A percentile compares a stretch with the other conserved stretches of the same genome.
Evolutionary conservation across 2,113 vertebrate species (phyloP).

Genomic region (Syngnathus typhle): DNA sequence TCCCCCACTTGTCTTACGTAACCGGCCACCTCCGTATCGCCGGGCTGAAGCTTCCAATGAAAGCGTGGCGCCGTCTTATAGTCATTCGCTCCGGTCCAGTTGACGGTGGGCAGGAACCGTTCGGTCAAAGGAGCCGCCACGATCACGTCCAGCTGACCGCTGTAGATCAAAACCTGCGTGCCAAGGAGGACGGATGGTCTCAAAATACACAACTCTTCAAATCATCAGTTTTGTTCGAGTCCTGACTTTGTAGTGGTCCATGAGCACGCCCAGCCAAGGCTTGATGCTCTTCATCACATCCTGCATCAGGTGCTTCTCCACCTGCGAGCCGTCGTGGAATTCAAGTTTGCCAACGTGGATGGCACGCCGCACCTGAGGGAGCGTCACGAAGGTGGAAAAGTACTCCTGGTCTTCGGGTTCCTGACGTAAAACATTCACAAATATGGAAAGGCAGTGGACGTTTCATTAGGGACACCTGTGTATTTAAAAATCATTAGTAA

Average conservation of each 20-base stretch:
- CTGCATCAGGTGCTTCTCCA: slow-evolving; percentile 76
- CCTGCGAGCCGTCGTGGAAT: slow-evolving; percentile 71
- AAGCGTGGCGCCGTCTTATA: slow-evolving; percentile 65
- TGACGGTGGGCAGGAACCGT: slow-evolving; percentile 72
- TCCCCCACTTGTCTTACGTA: slow-evolving; percentile 76
- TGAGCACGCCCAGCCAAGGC: slow-evolving; percentile 80
- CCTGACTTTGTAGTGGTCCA: slow-evolving; percentile 82
- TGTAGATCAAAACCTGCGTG: slow-evolving; percentile 79
- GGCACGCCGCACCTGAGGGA: slow-evolving; percentile 70
- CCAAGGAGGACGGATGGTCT: neutral
- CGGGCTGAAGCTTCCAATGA: slow-evolving; percentile 77
- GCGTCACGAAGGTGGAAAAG: slow-evolving; percentile 73
- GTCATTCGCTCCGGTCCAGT: slow-evolving; percentile 71
- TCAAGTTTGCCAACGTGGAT: slow-evolving; percentile 81
- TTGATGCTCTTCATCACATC: slow-evolving; percentile 81
- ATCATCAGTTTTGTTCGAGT: neutral
- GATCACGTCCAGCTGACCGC: slow-evolving; percentile 82
- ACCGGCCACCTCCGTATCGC: slow-evolving; percentile 78
- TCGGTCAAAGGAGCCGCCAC: slow-evolving; percentile 80
- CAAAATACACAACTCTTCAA: too few species aligned
- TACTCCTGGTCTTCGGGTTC: slow-evolving; percentile 73
- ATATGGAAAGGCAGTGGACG: neutral
- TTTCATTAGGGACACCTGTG: neutral
- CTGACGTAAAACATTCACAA: slow-evolving; percentile 41
- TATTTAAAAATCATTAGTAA: neutral